Base-by-base conservation (phyloP, 2,113 vertebrate species). In the Geothlypis trichas region DNA sequence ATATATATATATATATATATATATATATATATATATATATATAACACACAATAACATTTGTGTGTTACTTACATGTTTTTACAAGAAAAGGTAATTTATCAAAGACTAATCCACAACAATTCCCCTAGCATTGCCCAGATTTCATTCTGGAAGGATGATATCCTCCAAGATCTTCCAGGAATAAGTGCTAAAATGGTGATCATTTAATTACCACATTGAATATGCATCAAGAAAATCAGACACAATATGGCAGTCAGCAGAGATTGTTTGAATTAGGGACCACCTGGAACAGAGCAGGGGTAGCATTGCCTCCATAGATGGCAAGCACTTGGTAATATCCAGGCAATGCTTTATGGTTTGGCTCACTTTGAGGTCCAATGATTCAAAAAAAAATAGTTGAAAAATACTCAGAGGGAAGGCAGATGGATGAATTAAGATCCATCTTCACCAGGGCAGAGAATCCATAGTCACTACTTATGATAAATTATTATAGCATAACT, bases 321-420 rank as follows among this genome's bases (percentile, higher is more conserved):
- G 13, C 18, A 33, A 0, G 1, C 20, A 33, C 31, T 7, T 9
- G 11, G 8, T 5, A 35, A 4, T 35, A 55, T 5, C 18, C 59
- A 71, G 51, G 27, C 33, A 73, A 24, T 11, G 33, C 7, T 30
- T 18, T 30, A 18, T 3, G 66, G 1, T 35, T 52, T 18, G 15
- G 35, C 24, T 55, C 2, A 3, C 17, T 75, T 63, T 37, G 24
- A 75, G 46, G 7, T 41, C 5, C 8, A 31, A 17, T 6, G 49
- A 14, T 35, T 75, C 15, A 67, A 24, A 27, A 65, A 81, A 74
- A 23, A 30, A 2, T n/a, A n/a, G 13, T 4, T 76, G 28, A 51
- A 51, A 77, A 61, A 26, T 33, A 73, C 24, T 42, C 30, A 80
- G 54, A 44, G 30, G 27, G 16, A 18, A 85, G 49, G 1, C 15